Evolutionary conservation across 2,113 vertebrate species (phyloP).

Genomic region (Dasyurus viverrinus): DNA sequence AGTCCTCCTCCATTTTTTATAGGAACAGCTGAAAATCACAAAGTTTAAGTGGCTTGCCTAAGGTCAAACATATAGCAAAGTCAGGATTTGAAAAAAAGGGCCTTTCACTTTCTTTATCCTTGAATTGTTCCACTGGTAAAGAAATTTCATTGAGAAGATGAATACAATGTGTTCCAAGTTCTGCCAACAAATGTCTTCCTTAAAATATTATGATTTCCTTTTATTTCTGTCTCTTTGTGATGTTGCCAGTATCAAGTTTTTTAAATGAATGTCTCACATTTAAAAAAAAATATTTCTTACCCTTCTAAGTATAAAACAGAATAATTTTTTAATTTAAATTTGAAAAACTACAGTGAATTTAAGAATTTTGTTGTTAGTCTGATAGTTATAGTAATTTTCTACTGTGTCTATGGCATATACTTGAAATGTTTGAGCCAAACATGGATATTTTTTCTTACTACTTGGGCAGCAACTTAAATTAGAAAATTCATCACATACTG

Average conservation of each 20-base stretch:
- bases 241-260: background rate
- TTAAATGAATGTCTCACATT: background rate
- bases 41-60: background rate
- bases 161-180: background rate
- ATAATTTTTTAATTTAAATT: background rate
- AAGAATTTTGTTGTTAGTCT: constrained; percentile 19
- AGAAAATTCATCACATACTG: constrained; percentile 10
- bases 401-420: background rate
- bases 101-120: background rate
- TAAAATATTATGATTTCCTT: background rate
- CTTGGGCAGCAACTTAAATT: constrained; percentile 41
- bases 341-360: constrained; percentile 1
- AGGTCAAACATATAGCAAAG: background rate
- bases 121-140: background rate
- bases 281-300: background rate
- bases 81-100: background rate
- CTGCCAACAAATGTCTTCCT: background rate
- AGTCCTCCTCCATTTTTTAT: background rate
- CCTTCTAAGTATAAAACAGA: background rate
- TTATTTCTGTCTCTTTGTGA: background rate
- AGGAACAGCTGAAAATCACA: background rate
- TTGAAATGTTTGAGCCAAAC: background rate
- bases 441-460: constrained; percentile 11
- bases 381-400: background rate
- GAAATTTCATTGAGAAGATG: background rate